These are phyloP conservation scores for Merodon equestris DNA, from an alignment of 2,888 invertebrate genomes.

Conservation along the genomic window DNA sequence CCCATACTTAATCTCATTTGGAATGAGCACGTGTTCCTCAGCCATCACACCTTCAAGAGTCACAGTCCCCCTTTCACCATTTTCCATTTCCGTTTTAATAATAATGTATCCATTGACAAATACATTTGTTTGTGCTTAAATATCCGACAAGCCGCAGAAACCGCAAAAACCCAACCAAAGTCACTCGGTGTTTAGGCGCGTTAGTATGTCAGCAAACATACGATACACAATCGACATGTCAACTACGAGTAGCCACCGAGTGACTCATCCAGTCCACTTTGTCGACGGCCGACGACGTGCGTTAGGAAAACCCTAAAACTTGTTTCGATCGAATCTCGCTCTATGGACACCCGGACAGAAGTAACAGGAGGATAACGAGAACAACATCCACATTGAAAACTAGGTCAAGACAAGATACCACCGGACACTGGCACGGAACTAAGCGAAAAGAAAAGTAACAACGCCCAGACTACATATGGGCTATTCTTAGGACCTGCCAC, in stretches of 20 bases:
- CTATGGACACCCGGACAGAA: too few relatives aligned
- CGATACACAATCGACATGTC: constrained; percentile 36
- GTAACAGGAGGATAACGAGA: constrained; percentile 25
- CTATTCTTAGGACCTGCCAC: not conserved
- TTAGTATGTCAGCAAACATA: constrained; percentile 35
- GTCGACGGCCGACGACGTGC: constrained; percentile 1
- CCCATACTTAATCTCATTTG: not conserved
- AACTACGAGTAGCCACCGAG: constrained; percentile 19
- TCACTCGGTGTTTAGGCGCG: constrained; percentile 32
- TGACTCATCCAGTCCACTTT: constrained; percentile 52
- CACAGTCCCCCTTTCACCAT: not conserved
- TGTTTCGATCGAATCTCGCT: constrained; percentile 15
- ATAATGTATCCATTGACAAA: constrained; percentile 49
- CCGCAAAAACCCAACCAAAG: constrained; percentile 41
- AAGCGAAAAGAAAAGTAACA: constrained; percentile 9
- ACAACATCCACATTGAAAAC: constrained; percentile 28
- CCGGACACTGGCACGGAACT: not conserved
- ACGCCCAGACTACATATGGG: constrained; percentile 12
- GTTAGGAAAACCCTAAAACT: constrained; percentile 62
- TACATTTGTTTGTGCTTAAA: constrained; percentile 32
- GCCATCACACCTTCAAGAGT: constrained; percentile 13
- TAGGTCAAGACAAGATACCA: constrained; percentile 50
- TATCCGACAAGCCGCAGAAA: constrained; percentile 46
- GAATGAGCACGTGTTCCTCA: constrained; percentile 36
- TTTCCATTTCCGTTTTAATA: constrained; percentile 62